Conservation (phyloP, 2,113 vertebrate genomes). For the Electrona antarctica region DNA sequence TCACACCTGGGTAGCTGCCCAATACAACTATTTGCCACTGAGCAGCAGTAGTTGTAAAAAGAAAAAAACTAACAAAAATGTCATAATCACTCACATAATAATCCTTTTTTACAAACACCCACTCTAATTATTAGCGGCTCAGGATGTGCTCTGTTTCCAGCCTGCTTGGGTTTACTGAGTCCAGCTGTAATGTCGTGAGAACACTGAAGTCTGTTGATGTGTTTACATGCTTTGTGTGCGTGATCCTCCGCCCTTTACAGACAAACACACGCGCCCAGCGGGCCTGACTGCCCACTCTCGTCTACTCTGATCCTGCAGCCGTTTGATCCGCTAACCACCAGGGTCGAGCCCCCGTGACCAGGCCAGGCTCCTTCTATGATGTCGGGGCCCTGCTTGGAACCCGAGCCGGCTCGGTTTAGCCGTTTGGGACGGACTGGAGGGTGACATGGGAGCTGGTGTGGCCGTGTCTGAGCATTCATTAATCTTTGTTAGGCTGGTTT, state of each 20-base stretch:
- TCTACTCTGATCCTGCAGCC: constrained; percentile 39
- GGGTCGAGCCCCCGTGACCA: constrained; percentile 57
- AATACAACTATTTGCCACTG: too few relatives aligned
- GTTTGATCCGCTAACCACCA: constrained; percentile 50
- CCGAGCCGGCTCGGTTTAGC: constrained; percentile 35
- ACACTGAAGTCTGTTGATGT: not conserved
- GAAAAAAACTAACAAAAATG: too few relatives aligned
- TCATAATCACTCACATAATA: too few relatives aligned
- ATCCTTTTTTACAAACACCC: too few relatives aligned
- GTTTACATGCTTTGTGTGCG: not conserved
- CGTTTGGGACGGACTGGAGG: constrained; percentile 25
- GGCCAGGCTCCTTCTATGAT: constrained; percentile 18
- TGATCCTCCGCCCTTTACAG: not conserved
- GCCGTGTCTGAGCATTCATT: constrained; percentile 58
- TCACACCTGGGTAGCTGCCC: too few relatives aligned
- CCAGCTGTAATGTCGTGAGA: too few relatives aligned
- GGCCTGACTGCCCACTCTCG: constrained; percentile 3
- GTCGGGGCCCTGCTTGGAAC: constrained; percentile 45
- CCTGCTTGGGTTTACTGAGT: too few relatives aligned
- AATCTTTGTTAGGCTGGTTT: constrained; percentile 55
- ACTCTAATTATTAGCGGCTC: too few relatives aligned
- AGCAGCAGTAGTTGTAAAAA: too few relatives aligned
- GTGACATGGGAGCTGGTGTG: constrained; percentile 51
- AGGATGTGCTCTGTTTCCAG: too few relatives aligned
- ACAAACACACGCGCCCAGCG: not conserved